Base-by-base conservation (phyloP, 2,888 invertebrate genomes). In the Phlogophora meticulosa region DNA sequence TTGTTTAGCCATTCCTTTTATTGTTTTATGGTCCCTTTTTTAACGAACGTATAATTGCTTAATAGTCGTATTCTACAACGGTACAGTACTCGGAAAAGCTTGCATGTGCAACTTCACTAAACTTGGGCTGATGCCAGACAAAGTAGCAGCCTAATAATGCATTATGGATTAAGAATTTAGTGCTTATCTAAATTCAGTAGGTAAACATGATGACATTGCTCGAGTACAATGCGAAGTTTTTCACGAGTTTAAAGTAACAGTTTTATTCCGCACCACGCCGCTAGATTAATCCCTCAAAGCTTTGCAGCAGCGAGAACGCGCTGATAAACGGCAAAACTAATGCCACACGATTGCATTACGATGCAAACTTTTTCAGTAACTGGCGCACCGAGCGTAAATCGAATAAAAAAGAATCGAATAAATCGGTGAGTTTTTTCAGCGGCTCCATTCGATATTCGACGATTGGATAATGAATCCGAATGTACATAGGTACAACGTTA, bases 301-400 rank as follows among this genome's bases (percentile, higher is more conserved):
- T 90, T 90, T 88, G 88, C 89, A 88, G 91, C 88, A 87, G 89
- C 88, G 89, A 88, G 88, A 89, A 88, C 85, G 87, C 85, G 83
- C 90, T 95, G 94, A 95, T 94, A 94, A 92, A 95, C 91, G 92
- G 89, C 89, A 87, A 90, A 93, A 93, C 93, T 94, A 94, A 95
- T 94, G 91, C 94, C 90, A 82, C 89, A 86, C 89, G 93, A 95
- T 93, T 92, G 94, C 93, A 93, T 93, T 94, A 93, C 94, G 92
- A 93, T 92, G 93, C 92, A 92, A 94, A 94, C 91, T 95, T 95
- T 95, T 94, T 93, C 93, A 94, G 92, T 90, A 94, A 91, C 92
- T 88, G 90, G 87, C 85, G 87, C 85, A 84, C 83, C 82, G 81
- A 82, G 87, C 87, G 89, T 87, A 91, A 92, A 93, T 92, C 90